Evolutionary conservation across 1,140 invertebrate species (phyloP).

Genomic region (Chironomus tepperi): DNA sequence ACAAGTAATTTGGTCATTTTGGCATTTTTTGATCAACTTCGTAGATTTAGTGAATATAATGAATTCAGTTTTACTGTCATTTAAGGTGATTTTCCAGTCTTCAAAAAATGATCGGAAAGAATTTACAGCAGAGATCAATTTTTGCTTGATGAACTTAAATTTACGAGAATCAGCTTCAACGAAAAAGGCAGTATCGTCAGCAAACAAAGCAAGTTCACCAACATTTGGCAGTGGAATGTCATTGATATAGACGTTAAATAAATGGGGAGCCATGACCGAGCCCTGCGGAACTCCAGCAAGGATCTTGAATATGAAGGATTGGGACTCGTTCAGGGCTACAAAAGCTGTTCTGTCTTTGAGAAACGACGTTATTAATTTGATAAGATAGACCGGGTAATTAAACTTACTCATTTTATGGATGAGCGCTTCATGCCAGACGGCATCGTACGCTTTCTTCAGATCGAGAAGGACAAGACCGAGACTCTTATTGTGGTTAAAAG

Average conservation of each 20-base stretch:
- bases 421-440: slow-evolving; percentile 34
- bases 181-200: slow-evolving; percentile 33
- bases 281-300: slow-evolving; percentile 33
- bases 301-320: background rate
- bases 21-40: too few relatives aligned
- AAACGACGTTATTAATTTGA: background rate
- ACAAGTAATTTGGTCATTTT: too few relatives aligned
- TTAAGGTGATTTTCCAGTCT: background rate
- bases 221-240: slow-evolving; percentile 29
- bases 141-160: background rate
- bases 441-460: slow-evolving; percentile 35
- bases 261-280: slow-evolving; percentile 29
- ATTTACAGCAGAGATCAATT: background rate
- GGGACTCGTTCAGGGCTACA: background rate
- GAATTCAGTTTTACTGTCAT: background rate
- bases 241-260: slow-evolving; percentile 29
- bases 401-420: slow-evolving; percentile 31
- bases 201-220: slow-evolving; percentile 31
- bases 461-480: slow-evolving; percentile 32
- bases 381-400: background rate
- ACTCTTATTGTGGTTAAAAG: background rate
- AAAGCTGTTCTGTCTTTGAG: background rate
- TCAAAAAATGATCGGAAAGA: background rate
- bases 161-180: background rate
- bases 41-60: background rate